Conservation (phyloP, 2,888 invertebrate species). For the Phaonia tiefii region DNA sequence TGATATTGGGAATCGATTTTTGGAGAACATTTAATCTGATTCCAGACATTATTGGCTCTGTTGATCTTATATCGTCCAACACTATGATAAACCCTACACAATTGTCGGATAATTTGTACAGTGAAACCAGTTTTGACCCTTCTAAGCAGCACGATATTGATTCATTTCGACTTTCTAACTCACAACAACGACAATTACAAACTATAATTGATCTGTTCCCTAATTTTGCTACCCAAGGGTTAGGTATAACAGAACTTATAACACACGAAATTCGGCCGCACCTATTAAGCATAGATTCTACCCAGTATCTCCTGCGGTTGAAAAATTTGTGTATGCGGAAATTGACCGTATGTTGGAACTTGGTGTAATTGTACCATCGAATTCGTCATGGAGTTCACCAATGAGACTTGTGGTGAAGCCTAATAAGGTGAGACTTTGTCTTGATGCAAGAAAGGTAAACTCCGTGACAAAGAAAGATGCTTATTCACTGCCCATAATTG, state of each 20-base stretch:
- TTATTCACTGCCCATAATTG: slow-evolving; percentile 21
- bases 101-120: neutral
- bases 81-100: neutral
- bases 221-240: slow-evolving; percentile 28
- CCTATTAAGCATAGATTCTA: slow-evolving; percentile 61
- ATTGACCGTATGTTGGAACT: slow-evolving; percentile 69
- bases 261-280: slow-evolving; percentile 53
- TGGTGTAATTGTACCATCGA: slow-evolving; percentile 71
- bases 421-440: slow-evolving; percentile 28
- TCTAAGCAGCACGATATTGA: neutral
- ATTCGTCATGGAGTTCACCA: slow-evolving; percentile 64
- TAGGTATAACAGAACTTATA: slow-evolving; percentile 43
- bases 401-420: slow-evolving; percentile 46
- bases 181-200: slow-evolving; percentile 32
- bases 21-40: slow-evolving; percentile 14
- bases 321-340: slow-evolving; percentile 23
- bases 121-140: neutral
- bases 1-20: slow-evolving; percentile 38
- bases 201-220: slow-evolving; percentile 19
- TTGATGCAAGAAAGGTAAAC: slow-evolving; percentile 38
- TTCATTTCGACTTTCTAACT: neutral
- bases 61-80: neutral
- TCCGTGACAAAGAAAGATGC: slow-evolving; percentile 13
- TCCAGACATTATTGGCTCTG: neutral
- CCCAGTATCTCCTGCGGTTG: slow-evolving; percentile 55